Percentiles rank a stretch among this genome's conserved stretches.
Conservation (phyloP, 2,888 invertebrate genomes). For the Metacarcinus magister region DNA sequence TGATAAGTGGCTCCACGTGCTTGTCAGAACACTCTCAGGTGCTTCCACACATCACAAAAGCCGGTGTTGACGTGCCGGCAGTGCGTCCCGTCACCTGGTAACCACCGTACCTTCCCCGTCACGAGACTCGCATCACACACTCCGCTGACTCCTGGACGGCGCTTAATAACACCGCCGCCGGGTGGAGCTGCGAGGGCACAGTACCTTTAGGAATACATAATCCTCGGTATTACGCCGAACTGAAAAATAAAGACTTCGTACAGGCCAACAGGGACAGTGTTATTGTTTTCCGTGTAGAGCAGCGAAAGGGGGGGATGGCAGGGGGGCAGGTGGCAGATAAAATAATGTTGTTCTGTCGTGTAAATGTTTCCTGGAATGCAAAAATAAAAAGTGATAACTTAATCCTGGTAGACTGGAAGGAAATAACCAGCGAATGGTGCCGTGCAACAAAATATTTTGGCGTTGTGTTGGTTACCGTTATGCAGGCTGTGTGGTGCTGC, state of each 20-base stretch:
- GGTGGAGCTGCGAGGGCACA: not conserved
- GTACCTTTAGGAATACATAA: conserved; percentile 34
- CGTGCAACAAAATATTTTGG: not conserved
- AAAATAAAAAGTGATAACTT: conserved; percentile 28
- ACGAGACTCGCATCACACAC: not conserved
- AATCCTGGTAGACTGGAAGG: conserved; percentile 39
- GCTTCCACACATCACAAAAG: not conserved
- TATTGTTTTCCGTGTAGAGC: not conserved
- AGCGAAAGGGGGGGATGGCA: not conserved
- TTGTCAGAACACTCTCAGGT: not conserved
- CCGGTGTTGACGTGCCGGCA: not conserved
- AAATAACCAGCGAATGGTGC: not conserved
- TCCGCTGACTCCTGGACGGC: not conserved
- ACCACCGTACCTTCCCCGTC: not conserved
- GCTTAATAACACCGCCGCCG: not conserved
- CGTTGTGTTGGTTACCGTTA: not conserved
- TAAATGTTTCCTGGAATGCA: conserved; percentile 16
- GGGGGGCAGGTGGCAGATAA: not conserved
- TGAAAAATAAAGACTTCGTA: conserved; percentile 14
- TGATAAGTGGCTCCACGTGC: not conserved
- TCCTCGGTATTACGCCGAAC: not conserved
- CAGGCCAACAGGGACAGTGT: conserved; percentile 27
- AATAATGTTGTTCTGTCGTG: conserved; percentile 34
- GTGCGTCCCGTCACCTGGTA: not conserved
- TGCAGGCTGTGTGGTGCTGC: not conserved